A percentile compares a stretch with the other conserved stretches of the same genome.
phyloP scores from a whole-genome alignment of 2,888 invertebrate genomes.

The Cephonodes hylas region DNA sequence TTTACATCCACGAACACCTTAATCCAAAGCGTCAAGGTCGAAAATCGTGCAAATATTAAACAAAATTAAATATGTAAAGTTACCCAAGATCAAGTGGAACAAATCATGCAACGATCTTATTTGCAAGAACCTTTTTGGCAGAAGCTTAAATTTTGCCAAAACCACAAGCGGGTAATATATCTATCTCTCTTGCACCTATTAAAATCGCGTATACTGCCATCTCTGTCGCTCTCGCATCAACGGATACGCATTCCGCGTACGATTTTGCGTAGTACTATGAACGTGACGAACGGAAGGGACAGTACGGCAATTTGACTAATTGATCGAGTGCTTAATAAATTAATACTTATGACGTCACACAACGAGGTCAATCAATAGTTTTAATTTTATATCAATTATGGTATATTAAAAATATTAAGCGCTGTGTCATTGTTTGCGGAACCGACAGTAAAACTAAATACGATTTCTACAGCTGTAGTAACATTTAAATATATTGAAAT shows the following conservation, averaged over 20 bases:
- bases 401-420: not conserved
- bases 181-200: not conserved
- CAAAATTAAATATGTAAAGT: not conserved
- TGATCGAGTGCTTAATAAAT: not conserved
- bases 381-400: not conserved
- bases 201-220: not conserved
- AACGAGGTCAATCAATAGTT: not conserved
- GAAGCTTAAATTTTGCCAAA: not conserved
- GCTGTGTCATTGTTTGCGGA: no score
- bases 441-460: no score
- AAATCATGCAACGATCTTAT: slow-evolving; percentile 7
- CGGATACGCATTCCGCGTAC: slow-evolving; percentile 12
- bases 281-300: not conserved
- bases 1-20: not conserved
- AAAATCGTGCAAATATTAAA: no score
- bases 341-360: not conserved
- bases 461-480: no score
- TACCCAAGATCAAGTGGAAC: slow-evolving; percentile 1
- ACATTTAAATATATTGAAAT: no score
- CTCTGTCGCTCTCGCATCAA: not conserved
- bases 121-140: not conserved
- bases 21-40: not conserved
- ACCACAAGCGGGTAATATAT: not conserved
- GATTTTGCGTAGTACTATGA: not conserved
- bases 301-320: not conserved